Evolutionary conservation across 2,888 invertebrate species (phyloP).

Genomic region (Bugula neritina): DNA sequence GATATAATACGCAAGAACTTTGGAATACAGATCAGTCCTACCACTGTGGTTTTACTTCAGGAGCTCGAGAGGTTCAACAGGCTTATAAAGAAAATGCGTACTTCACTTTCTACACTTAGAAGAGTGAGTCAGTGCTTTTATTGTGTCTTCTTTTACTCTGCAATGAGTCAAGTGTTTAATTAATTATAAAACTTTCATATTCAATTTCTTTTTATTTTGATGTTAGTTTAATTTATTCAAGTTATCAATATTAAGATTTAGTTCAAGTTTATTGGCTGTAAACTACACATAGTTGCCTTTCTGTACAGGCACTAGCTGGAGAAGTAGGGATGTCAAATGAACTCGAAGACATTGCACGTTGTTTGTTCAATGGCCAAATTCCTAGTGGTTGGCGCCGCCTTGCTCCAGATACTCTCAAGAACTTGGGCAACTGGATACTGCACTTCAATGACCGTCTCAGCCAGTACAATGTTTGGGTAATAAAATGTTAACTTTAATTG

Average conservation of each 20-base stretch:
- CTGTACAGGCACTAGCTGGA: slow-evolving; percentile 73
- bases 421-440: slow-evolving; percentile 80
- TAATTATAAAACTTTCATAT: too few relatives aligned
- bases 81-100: slow-evolving; percentile 66
- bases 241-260: too few relatives aligned
- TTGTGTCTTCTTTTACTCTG: too few relatives aligned
- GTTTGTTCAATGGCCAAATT: slow-evolving; percentile 77
- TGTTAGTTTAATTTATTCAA: too few relatives aligned
- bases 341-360: slow-evolving; percentile 74
- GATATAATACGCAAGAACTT: slow-evolving; percentile 73
- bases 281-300: too few relatives aligned
- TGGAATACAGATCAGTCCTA: slow-evolving; percentile 74
- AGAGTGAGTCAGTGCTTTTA: slow-evolving; percentile 37
- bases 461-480: slow-evolving; percentile 76
- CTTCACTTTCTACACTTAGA: slow-evolving; percentile 65
- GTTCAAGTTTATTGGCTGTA: too few relatives aligned
- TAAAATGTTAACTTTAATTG: too few relatives aligned
- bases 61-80: slow-evolving; percentile 79
- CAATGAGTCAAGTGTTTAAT: too few relatives aligned
- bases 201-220: too few relatives aligned
- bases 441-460: slow-evolving; percentile 69
- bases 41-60: slow-evolving; percentile 78
- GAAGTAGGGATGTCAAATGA: slow-evolving; percentile 85
- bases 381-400: slow-evolving; percentile 74
- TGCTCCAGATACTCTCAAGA: slow-evolving; percentile 79